Percentiles rank a stretch among this genome's conserved stretches.
Conservation (phyloP, 2,113 vertebrate species). For the Pleuronectes platessa region DNA sequence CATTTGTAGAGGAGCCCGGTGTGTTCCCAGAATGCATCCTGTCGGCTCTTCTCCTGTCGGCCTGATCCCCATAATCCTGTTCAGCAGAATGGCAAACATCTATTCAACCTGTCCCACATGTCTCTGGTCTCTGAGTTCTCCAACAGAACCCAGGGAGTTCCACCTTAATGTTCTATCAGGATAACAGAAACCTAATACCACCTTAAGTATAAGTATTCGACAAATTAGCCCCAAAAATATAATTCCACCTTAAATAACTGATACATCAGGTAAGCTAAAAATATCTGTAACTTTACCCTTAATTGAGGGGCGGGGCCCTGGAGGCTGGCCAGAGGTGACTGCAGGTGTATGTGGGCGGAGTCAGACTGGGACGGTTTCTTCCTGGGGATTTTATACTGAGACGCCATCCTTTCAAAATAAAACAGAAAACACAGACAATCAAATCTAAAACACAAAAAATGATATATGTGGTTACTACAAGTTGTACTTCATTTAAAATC, state of each 20-base stretch:
- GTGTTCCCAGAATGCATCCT: slow-evolving; percentile 36
- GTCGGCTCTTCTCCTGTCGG: slow-evolving; percentile 4
- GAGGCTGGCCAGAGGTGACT: slow-evolving; percentile 73
- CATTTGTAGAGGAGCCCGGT: not conserved
- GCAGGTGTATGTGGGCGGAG: slow-evolving; percentile 40
- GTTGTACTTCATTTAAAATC: too few relatives aligned
- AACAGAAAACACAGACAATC: not conserved
- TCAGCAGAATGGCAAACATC: not conserved
- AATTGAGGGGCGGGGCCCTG: slow-evolving; percentile 21
- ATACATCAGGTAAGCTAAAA: too few relatives aligned
- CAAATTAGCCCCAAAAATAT: too few relatives aligned
- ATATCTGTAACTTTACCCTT: slow-evolving; percentile 30
- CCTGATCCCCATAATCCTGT: slow-evolving; percentile 44
- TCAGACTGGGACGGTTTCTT: slow-evolving; percentile 54
- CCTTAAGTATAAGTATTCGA: too few relatives aligned
- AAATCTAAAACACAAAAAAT: too few relatives aligned
- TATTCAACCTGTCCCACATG: not conserved
- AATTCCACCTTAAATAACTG: too few relatives aligned
- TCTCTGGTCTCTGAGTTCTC: not conserved
- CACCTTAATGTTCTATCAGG: too few relatives aligned
- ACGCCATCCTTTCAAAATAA: slow-evolving; percentile 57
- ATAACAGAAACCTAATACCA: too few relatives aligned
- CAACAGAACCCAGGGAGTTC: too few relatives aligned
- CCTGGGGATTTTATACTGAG: slow-evolving; percentile 73
- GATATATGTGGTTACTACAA: not conserved